Evolutionary conservation across 2,113 vertebrate species (phyloP).

Genomic region (Gobio gobio): DNA sequence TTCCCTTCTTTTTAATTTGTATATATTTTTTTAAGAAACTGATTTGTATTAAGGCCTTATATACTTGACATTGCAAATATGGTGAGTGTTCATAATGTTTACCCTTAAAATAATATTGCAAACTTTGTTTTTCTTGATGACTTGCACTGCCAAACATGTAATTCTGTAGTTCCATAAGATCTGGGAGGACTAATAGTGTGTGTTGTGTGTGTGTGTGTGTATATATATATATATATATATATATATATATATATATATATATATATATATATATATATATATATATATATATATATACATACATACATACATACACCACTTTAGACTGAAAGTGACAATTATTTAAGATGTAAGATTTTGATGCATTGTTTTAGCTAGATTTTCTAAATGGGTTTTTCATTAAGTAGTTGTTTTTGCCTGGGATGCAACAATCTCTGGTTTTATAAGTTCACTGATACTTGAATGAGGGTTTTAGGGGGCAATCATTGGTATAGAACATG

Average conservation of each 20-base stretch:
- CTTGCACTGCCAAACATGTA: constrained; percentile 19
- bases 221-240: not conserved
- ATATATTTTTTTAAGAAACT: constrained; percentile 10
- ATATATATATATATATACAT: not conserved
- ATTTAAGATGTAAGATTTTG: not conserved
- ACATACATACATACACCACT: not conserved
- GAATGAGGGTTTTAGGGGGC: not conserved
- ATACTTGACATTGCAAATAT: constrained; percentile 10
- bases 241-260: not conserved
- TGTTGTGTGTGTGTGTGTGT: not conserved
- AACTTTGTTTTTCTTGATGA: not conserved
- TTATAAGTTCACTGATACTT: not conserved
- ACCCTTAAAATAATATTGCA: not conserved
- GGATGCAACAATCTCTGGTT: not conserved
- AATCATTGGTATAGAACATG: not conserved
- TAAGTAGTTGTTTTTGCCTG: not conserved
- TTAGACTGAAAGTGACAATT: not conserved
- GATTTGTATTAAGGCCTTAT: constrained; percentile 13
- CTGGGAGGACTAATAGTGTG: not conserved
- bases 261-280: not conserved
- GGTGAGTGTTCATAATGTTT: constrained; percentile 23
- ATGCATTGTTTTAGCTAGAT: not conserved
- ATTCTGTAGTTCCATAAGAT: not conserved
- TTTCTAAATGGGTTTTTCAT: not conserved
- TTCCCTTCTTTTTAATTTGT: not conserved